Evolutionary conservation across 2,888 invertebrate genomes (phyloP).

Genomic region (Drosophila paranaensis): DNA sequence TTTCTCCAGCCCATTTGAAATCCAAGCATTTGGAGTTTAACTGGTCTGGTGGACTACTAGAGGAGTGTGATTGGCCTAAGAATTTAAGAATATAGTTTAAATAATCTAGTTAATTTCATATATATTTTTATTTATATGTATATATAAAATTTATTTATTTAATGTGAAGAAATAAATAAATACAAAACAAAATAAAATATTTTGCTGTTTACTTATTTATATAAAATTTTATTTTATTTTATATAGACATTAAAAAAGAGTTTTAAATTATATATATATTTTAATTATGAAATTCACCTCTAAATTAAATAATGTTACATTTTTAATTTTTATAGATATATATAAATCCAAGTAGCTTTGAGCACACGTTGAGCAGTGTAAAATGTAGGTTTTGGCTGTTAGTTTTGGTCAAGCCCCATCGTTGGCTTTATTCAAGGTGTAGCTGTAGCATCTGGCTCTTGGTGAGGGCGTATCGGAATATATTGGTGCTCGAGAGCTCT

Average conservation of each 20-base stretch:
- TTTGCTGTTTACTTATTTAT: no score
- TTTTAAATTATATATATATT: no score
- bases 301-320: neutral
- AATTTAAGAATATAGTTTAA: neutral
- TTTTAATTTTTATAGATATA: neutral
- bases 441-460: slow-evolving; percentile 42
- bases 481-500: slow-evolving; percentile 49
- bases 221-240: no score
- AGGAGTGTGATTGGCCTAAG: neutral
- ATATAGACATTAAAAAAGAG: no score
- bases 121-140: no score
- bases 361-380: neutral
- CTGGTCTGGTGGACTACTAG: neutral
- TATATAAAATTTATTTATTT: no score
- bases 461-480: slow-evolving; percentile 69
- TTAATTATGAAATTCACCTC: no score
- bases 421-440: slow-evolving; percentile 21
- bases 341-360: neutral
- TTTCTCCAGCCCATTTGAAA: slow-evolving; percentile 57
- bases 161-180: no score
- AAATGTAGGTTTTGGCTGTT: slow-evolving; percentile 4
- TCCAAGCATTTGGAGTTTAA: slow-evolving; percentile 35
- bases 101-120: no score
- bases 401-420: slow-evolving; percentile 12
- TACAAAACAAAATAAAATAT: no score